phyloP scores from a whole-genome alignment of 2,888 invertebrate species.

The Acrobasis repandana region DNA sequence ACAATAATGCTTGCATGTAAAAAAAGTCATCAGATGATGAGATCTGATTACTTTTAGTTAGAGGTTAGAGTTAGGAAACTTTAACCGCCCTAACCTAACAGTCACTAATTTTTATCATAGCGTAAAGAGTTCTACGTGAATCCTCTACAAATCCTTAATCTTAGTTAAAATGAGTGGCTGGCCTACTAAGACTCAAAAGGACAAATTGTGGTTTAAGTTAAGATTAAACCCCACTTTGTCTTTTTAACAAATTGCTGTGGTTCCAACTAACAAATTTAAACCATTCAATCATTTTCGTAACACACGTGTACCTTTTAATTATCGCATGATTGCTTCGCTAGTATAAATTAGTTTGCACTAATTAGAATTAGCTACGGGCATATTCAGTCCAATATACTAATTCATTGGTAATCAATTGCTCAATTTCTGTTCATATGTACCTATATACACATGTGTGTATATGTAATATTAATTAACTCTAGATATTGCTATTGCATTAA shows the following conservation, averaged over 20 bases:
- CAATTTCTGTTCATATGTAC: background rate
- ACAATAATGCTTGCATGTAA: too few relatives aligned
- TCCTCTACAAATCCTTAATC: too few relatives aligned
- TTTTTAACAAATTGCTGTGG: background rate
- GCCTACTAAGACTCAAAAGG: too few relatives aligned
- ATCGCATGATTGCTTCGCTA: background rate
- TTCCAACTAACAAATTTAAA: background rate
- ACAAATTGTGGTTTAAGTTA: too few relatives aligned
- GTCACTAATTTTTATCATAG: too few relatives aligned
- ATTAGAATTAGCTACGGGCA: background rate
- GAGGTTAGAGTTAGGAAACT: too few relatives aligned
- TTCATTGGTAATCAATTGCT: background rate
- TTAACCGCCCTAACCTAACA: too few relatives aligned
- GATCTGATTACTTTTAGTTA: too few relatives aligned
- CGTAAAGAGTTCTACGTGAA: too few relatives aligned
- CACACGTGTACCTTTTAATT: background rate
- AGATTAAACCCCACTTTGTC: too few relatives aligned
- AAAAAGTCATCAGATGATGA: too few relatives aligned
- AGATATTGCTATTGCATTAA: background rate
- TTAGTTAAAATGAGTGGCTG: too few relatives aligned
- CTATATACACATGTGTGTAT: background rate
- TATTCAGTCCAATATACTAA: background rate
- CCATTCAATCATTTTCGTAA: background rate
- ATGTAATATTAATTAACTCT: background rate
- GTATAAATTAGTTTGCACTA: background rate